Conservation (phyloP, 2,888 invertebrate genomes). For the Diarsia dahlii region DNA sequence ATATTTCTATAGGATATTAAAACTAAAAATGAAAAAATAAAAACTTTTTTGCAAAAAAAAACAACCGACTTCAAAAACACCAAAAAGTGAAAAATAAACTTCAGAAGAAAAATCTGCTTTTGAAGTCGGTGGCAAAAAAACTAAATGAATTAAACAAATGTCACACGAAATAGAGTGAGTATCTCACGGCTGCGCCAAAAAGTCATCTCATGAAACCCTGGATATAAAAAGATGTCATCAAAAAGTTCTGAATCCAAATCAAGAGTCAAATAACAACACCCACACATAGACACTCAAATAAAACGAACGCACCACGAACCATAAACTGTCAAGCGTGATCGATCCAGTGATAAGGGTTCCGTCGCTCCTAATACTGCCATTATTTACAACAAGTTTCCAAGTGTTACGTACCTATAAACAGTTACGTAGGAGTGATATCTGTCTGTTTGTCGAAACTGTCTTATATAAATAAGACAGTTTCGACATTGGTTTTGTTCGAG, state of each 20-base stretch:
- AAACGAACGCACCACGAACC: slow-evolving; percentile 13
- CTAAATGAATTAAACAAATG: too few species aligned
- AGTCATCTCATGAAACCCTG: too few species aligned
- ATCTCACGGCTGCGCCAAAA: too few species aligned
- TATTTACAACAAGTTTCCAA: slow-evolving; percentile 29
- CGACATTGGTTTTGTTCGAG: slow-evolving; percentile 28
- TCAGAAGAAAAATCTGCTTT: too few species aligned
- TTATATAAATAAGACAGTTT: slow-evolving; percentile 27
- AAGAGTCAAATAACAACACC: slow-evolving; percentile 4
- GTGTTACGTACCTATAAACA: slow-evolving; percentile 22
- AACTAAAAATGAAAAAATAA: too few species aligned
- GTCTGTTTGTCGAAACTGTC: slow-evolving; percentile 24
- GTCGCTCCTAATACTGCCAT: slow-evolving; percentile 12
- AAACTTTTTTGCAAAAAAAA: too few species aligned
- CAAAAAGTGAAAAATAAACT: too few species aligned
- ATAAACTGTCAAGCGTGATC: slow-evolving; percentile 46
- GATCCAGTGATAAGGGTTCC: slow-evolving; percentile 42
- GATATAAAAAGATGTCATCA: too few species aligned
- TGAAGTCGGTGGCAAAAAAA: too few species aligned
- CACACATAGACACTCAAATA: slow-evolving; percentile 23
- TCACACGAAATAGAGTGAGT: too few species aligned
- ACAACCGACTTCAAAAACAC: too few species aligned
- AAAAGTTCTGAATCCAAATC: neutral
- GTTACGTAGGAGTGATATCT: slow-evolving; percentile 32
- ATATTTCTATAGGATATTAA: too few species aligned